Percentiles rank a stretch among this genome's conserved stretches.
Conservation (phyloP, 2,113 vertebrate genomes). For the Entelurus aequoreus region DNA sequence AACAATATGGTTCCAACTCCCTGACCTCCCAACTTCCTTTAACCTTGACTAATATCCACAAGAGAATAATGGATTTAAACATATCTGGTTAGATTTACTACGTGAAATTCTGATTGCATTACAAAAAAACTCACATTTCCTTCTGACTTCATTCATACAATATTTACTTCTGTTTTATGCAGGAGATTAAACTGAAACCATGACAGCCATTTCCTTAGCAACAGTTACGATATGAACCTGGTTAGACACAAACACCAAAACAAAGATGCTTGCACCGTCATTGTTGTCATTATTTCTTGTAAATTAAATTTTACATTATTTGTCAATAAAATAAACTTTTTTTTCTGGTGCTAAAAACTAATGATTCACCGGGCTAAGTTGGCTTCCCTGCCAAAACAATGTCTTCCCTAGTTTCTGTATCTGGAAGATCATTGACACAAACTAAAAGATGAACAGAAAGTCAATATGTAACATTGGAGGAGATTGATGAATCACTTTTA, state of each 20-base stretch:
- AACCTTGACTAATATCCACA: not conserved
- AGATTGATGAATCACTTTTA: conserved; percentile 20
- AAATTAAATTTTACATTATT: not conserved
- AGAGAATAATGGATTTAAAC: not conserved
- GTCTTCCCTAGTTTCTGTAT: conserved; percentile 35
- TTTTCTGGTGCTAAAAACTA: conserved; percentile 5
- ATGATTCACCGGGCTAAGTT: conserved; percentile 25
- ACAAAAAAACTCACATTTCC: not conserved
- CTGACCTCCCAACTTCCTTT: not conserved
- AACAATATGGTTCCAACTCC: conserved; percentile 13
- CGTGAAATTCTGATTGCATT: not conserved
- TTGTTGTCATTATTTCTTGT: too few species aligned
- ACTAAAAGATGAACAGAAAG: conserved; percentile 15
- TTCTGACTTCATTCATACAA: not conserved
- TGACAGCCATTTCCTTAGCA: conserved; percentile 48
- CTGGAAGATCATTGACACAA: conserved; percentile 24
- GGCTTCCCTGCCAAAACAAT: conserved; percentile 31
- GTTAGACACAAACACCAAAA: conserved; percentile 2
- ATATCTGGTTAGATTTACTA: too few species aligned
- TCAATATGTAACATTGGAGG: conserved; percentile 34
- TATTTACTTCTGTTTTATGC: not conserved
- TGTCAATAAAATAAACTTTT: not conserved
- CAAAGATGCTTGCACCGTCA: not conserved
- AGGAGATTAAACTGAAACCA: not conserved
- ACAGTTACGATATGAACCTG: conserved; percentile 32